Evolutionary conservation across 2,113 vertebrate genomes (phyloP), one percentile per base, ranked within the genome.

Genomic region (Plecturocebus donacophilus): DNA sequence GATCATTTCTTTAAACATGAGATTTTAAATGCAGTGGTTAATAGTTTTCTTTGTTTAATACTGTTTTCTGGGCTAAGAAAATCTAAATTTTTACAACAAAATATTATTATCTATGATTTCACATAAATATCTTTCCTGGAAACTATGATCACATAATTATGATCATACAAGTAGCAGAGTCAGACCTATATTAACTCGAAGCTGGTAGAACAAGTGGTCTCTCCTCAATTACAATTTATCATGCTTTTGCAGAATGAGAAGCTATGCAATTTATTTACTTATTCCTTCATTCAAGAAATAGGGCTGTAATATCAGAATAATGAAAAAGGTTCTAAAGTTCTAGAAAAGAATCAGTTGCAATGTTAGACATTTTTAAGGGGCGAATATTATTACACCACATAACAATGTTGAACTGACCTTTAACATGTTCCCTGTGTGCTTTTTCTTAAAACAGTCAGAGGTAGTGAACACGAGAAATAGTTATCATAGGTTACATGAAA

Each of bases 101-200:
- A 82, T 61, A 68, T 21, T 70, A 45, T 42, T 32, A 56, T 61
- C 45, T 79, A 21, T 81, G 81, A 92, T 66, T 94, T 87, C 9
- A 42, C 20, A 49, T 42, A 35, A 8, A 73, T 49, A 16, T 42
- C 93, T 94, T 89, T 92, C 75, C 14, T 92, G 21, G 5, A 8
- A 94, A 85, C 70, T 82, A 79, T 45, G 21, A 47, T 68, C 4
- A 90, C 38, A 35, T 35, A 75, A 70, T 84, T 79, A 82, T 70
- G 30, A 71, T 13, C 58, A 40, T 8, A 3, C 49, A 97, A 92
- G 17, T 68, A 91, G 10, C 25, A 83, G 1, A 92, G 14, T 56
- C 45, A 86, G 20, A 86, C 64, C 17, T 93, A 4, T 80, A 75
- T n/a, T 4, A 95, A 94, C 68, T 95, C 64, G 87, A 94, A 92